Conservation (phyloP, 1,140 invertebrate species). For the Sycophaga agraensis region DNA sequence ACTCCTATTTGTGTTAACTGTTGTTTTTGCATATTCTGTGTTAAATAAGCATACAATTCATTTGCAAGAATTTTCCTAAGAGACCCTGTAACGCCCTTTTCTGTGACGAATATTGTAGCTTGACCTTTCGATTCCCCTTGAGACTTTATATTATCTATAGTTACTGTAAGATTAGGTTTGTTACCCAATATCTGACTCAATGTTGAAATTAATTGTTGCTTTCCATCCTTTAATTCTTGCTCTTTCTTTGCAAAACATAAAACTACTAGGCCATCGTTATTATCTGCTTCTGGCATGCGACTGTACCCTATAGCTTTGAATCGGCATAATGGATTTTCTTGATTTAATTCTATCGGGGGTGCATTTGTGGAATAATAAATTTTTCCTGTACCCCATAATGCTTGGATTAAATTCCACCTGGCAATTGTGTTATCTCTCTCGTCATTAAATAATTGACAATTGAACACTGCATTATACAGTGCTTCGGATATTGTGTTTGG, state of each 20-base stretch:
- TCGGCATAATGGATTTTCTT: conserved; percentile 86
- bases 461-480: conserved; percentile 76
- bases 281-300: conserved; percentile 76
- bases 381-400: conserved; percentile 86
- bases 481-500: conserved; percentile 68
- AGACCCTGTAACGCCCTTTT: conserved; percentile 68
- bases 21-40: conserved; percentile 68
- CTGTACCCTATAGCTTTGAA: conserved; percentile 93
- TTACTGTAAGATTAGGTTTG: conserved; percentile 78
- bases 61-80: conserved; percentile 74
- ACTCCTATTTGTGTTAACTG: conserved; percentile 71
- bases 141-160: conserved; percentile 74
- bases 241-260: conserved; percentile 80
- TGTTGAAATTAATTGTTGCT: conserved; percentile 71
- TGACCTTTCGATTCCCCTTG: conserved; percentile 76
- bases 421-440: conserved; percentile 88
- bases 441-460: conserved; percentile 87
- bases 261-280: conserved; percentile 84
- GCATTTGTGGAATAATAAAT: conserved; percentile 75
- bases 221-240: conserved; percentile 72
- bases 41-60: conserved; percentile 70
- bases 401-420: conserved; percentile 92
- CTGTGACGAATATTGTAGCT: conserved; percentile 77
- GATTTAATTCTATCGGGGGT: conserved; percentile 78
- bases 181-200: conserved; percentile 74